These are phyloP conservation scores for Polyommatus icarus DNA, from an alignment of 2,888 invertebrate genomes.

Conservation along the genomic window DNA sequence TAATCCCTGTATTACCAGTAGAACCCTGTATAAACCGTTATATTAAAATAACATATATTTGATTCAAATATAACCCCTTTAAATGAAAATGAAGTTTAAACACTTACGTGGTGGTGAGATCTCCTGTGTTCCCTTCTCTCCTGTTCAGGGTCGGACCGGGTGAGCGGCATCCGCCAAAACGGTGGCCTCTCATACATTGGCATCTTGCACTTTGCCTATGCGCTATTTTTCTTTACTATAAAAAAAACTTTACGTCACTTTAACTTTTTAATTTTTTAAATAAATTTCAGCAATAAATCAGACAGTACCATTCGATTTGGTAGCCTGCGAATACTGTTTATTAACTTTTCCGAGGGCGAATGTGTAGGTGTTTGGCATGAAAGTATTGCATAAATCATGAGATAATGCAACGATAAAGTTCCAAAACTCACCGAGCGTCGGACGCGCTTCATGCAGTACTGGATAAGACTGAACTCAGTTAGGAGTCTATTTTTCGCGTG, in stretches of 20 bases:
- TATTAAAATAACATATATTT: neutral
- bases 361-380: constrained; percentile 63
- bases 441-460: constrained; percentile 48
- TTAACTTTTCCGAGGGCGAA: constrained; percentile 39
- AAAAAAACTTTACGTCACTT: constrained; percentile 18
- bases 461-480: constrained; percentile 44
- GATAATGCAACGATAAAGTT: constrained; percentile 27
- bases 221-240: constrained; percentile 1
- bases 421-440: constrained; percentile 65
- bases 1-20: no score
- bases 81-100: neutral
- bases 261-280: neutral
- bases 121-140: constrained; percentile 59
- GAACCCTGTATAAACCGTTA: no score
- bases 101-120: constrained; percentile 41
- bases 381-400: constrained; percentile 53
- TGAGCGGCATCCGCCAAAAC: constrained; percentile 81
- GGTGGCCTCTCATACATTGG: constrained; percentile 81
- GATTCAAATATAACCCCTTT: neutral
- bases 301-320: constrained; percentile 6
- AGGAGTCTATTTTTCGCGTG: constrained; percentile 72
- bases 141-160: constrained; percentile 69
- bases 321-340: constrained; percentile 34
- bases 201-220: constrained; percentile 52
- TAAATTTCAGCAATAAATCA: neutral